These are phyloP conservation scores for Leptopterna dolabrata DNA, from an alignment of 2,888 invertebrate species.

Conservation along the genomic window DNA sequence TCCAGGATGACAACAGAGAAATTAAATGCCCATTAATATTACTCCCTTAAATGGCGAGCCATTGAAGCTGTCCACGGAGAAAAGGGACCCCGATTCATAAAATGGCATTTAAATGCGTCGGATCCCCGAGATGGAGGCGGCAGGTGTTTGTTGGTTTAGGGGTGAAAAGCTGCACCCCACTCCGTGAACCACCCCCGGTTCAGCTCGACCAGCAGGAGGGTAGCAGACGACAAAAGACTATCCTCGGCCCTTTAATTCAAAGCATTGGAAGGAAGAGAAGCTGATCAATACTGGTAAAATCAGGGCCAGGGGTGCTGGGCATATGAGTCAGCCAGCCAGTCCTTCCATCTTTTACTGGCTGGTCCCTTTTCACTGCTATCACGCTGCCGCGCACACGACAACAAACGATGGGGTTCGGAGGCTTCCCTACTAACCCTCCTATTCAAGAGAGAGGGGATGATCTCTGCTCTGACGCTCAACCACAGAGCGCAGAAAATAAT, in stretches of 20 bases:
- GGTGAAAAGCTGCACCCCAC: conserved; percentile 15
- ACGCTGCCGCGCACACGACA: conserved; percentile 10
- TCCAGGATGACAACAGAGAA: conserved; percentile 9
- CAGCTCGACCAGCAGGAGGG: conserved; percentile 31
- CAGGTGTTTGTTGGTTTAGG: conserved; percentile 62
- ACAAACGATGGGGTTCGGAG: neutral
- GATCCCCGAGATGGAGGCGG: conserved; percentile 43
- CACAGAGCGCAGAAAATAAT: conserved; percentile 27
- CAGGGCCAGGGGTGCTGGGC: conserved; percentile 16
- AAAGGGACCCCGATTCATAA: conserved; percentile 29
- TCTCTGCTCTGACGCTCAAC: conserved; percentile 40
- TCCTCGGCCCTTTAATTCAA: conserved; percentile 20
- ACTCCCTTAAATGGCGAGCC: neutral
- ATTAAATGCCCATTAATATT: conserved; percentile 31
- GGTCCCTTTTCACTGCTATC: neutral
- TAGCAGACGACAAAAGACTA: neutral
- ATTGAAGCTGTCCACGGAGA: conserved; percentile 16
- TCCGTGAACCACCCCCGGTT: neutral
- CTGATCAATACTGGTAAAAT: conserved; percentile 42
- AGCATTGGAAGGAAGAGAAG: neutral
- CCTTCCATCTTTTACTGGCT: neutral
- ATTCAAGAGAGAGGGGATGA: conserved; percentile 13
- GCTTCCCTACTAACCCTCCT: conserved; percentile 1
- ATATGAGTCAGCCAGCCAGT: conserved; percentile 13
- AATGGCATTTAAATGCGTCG: conserved; percentile 36